These are phyloP conservation scores for Drosophila sucinea DNA, from an alignment of 1,140 invertebrate genomes.

Conservation along the genomic window DNA sequence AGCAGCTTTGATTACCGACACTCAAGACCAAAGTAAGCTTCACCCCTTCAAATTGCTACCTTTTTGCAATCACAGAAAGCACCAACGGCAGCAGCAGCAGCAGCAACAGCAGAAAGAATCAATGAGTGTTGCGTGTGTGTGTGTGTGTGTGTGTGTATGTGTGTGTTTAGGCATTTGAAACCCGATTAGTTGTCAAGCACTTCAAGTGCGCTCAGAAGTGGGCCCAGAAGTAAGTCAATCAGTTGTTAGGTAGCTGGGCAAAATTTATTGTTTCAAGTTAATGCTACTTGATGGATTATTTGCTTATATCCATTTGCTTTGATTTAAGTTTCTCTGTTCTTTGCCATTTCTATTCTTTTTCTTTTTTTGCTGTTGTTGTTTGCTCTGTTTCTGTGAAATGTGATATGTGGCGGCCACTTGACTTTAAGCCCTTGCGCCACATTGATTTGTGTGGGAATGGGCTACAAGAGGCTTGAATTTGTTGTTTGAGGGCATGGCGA, in stretches of 20 bases:
- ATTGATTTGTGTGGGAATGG: slow-evolving; percentile 8
- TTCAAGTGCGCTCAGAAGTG: slow-evolving; percentile 53
- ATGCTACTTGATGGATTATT: slow-evolving; percentile 82
- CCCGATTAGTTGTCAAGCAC: slow-evolving; percentile 75
- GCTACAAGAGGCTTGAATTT: background rate
- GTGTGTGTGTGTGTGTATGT: slow-evolving; percentile 9
- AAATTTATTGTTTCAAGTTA: slow-evolving; percentile 82
- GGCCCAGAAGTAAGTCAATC: slow-evolving; percentile 22
- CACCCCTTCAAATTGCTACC: slow-evolving; percentile 26
- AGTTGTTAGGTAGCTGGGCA: slow-evolving; percentile 44
- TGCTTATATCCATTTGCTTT: slow-evolving; percentile 61
- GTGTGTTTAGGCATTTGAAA: slow-evolving; percentile 69
- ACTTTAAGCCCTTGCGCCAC: background rate
- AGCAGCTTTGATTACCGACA: slow-evolving; percentile 69
- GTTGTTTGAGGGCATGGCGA: slow-evolving; percentile 13
- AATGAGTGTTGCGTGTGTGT: slow-evolving; percentile 27
- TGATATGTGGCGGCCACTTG: slow-evolving; percentile 1
- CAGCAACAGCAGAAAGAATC: slow-evolving; percentile 15
- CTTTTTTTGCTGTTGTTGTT: background rate
- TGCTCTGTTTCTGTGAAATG: background rate
- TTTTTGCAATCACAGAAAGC: slow-evolving; percentile 23
- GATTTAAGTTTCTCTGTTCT: slow-evolving; percentile 56
- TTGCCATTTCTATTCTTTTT: slow-evolving; percentile 27
- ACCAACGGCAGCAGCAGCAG: too few relatives aligned
- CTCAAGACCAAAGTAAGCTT: slow-evolving; percentile 27